Conservation (phyloP, 2,888 invertebrate genomes). For the Stratiomys singularior region DNA sequence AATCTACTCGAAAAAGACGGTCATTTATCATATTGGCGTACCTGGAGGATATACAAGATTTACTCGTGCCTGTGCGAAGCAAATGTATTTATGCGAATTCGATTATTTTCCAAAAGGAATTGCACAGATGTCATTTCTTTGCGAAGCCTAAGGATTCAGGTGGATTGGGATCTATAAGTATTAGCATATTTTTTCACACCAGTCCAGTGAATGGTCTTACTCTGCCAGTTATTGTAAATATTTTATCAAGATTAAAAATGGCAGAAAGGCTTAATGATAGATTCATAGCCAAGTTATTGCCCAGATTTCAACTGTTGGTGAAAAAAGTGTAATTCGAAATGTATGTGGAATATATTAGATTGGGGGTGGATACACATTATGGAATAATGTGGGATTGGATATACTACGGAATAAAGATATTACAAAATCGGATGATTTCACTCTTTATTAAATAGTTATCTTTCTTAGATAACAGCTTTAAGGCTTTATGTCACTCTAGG, state of each 20-base stretch:
- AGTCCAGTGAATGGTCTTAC: neutral
- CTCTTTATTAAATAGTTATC: too few relatives aligned
- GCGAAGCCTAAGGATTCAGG: neutral
- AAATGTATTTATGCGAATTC: constrained; percentile 39
- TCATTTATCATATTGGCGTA: constrained; percentile 36
- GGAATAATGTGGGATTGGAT: too few relatives aligned
- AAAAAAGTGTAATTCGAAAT: too few relatives aligned
- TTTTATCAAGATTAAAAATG: constrained; percentile 9
- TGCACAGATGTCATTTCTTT: constrained; percentile 11
- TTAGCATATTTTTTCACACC: constrained; percentile 9
- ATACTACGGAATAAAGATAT: too few relatives aligned
- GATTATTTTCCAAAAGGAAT: constrained; percentile 24
- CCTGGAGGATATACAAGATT: constrained; percentile 4
- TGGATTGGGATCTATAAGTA: neutral
- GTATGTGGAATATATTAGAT: too few relatives aligned
- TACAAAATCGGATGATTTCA: too few relatives aligned
- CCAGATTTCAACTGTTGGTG: too few relatives aligned
- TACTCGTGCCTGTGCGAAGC: too few relatives aligned
- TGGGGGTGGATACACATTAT: too few relatives aligned
- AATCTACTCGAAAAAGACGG: constrained; percentile 1
- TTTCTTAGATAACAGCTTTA: too few relatives aligned
- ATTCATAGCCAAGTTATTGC: neutral
- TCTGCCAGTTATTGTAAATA: neutral
- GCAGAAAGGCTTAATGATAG: neutral
- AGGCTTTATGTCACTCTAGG: too few relatives aligned